phyloP scores from a whole-genome alignment of 2,113 vertebrate genomes.

The Rhizomys pruinosus region DNA sequence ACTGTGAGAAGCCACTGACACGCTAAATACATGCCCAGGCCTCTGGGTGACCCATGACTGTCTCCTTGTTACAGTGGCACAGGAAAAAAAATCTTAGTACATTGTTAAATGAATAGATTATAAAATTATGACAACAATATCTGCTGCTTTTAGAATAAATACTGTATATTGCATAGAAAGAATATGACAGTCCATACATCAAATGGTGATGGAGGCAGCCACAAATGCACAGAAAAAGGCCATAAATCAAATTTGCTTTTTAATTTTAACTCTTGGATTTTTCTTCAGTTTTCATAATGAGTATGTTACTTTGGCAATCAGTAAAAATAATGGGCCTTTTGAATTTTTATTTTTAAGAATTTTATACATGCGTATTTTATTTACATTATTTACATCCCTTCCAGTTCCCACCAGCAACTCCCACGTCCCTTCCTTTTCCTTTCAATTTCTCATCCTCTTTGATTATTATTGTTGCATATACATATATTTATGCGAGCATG shows the following conservation, averaged over 20 bases:
- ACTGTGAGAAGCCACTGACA: too few species aligned
- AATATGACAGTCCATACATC: not conserved
- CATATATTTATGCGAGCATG: too few species aligned
- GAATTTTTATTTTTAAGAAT: too few species aligned
- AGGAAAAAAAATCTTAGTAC: not conserved
- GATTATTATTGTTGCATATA: too few species aligned
- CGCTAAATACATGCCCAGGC: too few species aligned
- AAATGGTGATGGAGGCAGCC: not conserved
- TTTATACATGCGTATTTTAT: too few species aligned
- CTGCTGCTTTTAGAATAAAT: not conserved
- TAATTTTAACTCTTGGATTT: constrained; percentile 10
- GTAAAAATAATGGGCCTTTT: not conserved
- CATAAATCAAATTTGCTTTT: not conserved
- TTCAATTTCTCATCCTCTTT: too few species aligned
- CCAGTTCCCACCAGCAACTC: too few species aligned
- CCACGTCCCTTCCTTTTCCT: too few species aligned
- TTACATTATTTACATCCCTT: too few species aligned
- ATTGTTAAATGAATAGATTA: not conserved
- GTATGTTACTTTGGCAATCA: constrained; percentile 45
- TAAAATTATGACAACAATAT: not conserved
- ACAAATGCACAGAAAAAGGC: not conserved
- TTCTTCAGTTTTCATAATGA: constrained; percentile 38
- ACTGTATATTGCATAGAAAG: not conserved
- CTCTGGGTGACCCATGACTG: not conserved
- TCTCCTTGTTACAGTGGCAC: constrained; percentile 15